Conservation (phyloP, 1,140 invertebrate genomes). For the Triops cancriformis region DNA sequence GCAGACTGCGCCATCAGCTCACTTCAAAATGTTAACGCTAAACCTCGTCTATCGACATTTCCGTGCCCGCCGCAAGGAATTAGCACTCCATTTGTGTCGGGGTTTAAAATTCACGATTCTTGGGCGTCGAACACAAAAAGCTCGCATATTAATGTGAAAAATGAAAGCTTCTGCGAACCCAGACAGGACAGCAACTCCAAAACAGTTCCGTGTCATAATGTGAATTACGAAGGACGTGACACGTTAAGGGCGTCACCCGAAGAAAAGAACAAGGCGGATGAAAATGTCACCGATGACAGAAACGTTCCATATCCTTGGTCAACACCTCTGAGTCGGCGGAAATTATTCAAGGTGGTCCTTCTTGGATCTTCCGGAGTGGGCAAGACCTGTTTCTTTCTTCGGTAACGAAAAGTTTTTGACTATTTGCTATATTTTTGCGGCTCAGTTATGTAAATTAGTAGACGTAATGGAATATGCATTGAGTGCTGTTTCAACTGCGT, state of each 20-base stretch:
- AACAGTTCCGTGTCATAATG: not conserved
- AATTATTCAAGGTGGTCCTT: constrained; percentile 16
- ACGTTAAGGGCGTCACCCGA: not conserved
- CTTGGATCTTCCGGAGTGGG: constrained; percentile 11
- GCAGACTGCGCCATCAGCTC: not conserved
- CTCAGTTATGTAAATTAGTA: not conserved
- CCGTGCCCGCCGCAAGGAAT: too few species aligned
- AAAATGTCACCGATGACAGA: not conserved
- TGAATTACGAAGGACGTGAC: not conserved
- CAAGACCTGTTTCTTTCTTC: constrained; percentile 17
- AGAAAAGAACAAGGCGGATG: not conserved
- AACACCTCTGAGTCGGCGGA: not conserved
- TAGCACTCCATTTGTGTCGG: too few species aligned
- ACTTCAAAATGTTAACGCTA: too few species aligned
- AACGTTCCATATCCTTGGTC: not conserved
- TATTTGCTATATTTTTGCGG: not conserved
- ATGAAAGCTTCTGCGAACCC: not conserved
- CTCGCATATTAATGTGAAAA: not conserved
- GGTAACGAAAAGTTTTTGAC: not conserved
- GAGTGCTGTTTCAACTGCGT: not conserved
- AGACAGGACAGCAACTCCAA: not conserved
- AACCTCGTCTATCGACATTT: too few species aligned
- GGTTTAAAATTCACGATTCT: too few species aligned
- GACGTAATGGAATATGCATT: not conserved
- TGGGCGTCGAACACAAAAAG: too few species aligned